Base-by-base conservation (phyloP, 2,113 vertebrate genomes). In the Todiramphus saurophagus region DNA sequence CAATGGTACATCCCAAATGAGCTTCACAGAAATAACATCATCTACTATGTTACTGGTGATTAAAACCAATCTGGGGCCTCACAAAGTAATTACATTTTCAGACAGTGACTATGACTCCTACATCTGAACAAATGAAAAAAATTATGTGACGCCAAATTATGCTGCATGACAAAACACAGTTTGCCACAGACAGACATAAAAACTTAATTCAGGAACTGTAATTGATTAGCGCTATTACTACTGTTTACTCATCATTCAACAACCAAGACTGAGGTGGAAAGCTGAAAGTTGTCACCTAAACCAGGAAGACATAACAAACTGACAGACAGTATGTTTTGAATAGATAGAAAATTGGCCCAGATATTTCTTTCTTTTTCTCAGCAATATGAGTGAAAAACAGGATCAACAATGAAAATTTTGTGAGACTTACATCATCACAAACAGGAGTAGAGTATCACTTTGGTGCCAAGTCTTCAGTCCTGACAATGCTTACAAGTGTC, bases 41-140 rank as follows among this genome's bases (percentile, higher is more conserved):
- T 37, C 31, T 48, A 44, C 44, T 21, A n/a, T 1, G 4, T 60
- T 83, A 55, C 5, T 64, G 43, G 24, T 85, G 48, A 79, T 76
- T 84, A 89, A 95, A 94, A 82, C 19, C 23, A 60, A 37, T 75
- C 59, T 82, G 19, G 8, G 24, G 27, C 43, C 68, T 92, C 37
- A 78, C 41, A 87, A 73, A 87, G 75, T 82, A 81, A 68, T 89
- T 87, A 63, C 20, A 17, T 82, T 89, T 96, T 90, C 43, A 89
- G 69, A 35, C 39, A 44, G 37, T 28, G 23, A 89, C 46, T 86
- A 66, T 62, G 21, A 50, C 35, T 70, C 12, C 31, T 55, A 24
- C 30, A 23, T 48, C 39, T 67, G 44, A 92, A 73, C 9, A 95
- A 90, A 83, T 74, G 20, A 77, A 75, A 92, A 41, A 41, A 89